Percentiles rank a stretch among this genome's conserved stretches.
These are phyloP conservation scores for Vireo altiloquus DNA, from an alignment of 2,113 vertebrate species.

Conservation along the genomic window DNA sequence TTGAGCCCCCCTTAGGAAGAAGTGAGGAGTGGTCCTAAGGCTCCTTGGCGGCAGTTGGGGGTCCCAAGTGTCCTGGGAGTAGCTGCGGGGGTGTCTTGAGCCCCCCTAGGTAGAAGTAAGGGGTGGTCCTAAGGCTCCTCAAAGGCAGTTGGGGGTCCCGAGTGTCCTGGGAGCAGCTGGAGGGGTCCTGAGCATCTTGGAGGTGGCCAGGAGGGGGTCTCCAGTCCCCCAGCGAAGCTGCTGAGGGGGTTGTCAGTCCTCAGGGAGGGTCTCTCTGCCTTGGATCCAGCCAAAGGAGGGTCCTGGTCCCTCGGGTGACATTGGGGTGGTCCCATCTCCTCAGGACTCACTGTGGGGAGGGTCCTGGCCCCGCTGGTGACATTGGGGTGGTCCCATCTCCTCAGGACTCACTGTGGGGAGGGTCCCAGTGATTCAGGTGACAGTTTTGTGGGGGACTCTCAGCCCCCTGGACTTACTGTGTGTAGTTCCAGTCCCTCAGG, in stretches of 20 bases:
- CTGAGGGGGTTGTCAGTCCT: neutral
- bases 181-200: neutral
- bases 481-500: neutral
- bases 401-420: neutral
- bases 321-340: neutral
- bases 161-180: neutral
- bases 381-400: neutral
- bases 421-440: neutral
- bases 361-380: neutral
- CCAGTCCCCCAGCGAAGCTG: neutral
- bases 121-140: no score
- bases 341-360: neutral
- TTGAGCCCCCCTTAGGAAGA: no score
- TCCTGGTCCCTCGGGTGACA: neutral
- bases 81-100: no score
- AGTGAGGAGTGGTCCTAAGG: no score
- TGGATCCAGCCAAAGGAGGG: neutral
- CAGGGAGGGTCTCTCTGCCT: neutral
- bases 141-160: no score
- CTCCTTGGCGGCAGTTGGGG: no score
- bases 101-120: no score
- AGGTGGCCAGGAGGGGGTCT: neutral
- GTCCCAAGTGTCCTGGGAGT: no score
- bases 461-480: neutral
- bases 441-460: no score